Evolutionary conservation across 2,113 vertebrate genomes (phyloP).

Genomic region (Pipra filicauda): DNA sequence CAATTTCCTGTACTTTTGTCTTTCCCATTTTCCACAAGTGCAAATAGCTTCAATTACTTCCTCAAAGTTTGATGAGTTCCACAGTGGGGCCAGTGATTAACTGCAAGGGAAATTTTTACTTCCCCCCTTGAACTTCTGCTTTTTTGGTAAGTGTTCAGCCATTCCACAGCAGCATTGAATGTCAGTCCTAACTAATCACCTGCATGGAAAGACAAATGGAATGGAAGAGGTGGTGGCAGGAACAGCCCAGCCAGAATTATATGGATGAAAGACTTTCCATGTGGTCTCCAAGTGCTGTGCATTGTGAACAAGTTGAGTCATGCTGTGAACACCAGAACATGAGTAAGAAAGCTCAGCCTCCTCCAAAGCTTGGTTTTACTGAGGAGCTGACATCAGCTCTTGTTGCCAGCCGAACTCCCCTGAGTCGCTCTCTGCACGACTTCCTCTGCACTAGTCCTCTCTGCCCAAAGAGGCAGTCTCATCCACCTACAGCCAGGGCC

Average conservation of each 20-base stretch:
- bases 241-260: neutral
- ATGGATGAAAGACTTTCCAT: neutral
- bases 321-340: neutral
- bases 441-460: neutral
- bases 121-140: neutral
- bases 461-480: neutral
- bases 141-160: neutral
- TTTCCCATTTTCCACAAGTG: slow-evolving; percentile 40
- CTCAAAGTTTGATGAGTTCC: slow-evolving; percentile 21
- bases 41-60: slow-evolving; percentile 49
- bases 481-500: neutral
- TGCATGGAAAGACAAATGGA: neutral
- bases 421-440: neutral
- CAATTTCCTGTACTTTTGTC: slow-evolving; percentile 48
- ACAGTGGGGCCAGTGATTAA: slow-evolving; percentile 7
- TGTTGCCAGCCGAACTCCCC: neutral
- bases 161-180: neutral
- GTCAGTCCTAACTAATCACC: neutral
- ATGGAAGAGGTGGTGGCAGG: neutral
- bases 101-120: neutral
- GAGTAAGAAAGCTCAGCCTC: slow-evolving; percentile 30
- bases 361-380: neutral
- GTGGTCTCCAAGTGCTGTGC: neutral
- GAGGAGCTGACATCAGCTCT: neutral
- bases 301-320: neutral